Evolutionary conservation across 2,113 vertebrate species (phyloP).

Genomic region (Salminus brasiliensis): DNA sequence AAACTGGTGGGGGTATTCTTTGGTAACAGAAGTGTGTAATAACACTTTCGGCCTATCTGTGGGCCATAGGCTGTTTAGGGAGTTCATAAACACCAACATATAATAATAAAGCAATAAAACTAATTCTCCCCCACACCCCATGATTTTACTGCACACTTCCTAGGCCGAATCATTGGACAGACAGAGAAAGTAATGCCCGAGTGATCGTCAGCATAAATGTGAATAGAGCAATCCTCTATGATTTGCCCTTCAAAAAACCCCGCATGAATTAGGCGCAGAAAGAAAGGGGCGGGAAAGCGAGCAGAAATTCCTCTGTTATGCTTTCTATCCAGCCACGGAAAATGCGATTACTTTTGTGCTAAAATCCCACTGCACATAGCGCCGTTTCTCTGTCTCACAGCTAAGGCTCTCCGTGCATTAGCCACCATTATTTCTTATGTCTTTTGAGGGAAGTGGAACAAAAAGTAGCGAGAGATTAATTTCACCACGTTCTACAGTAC

Average conservation of each 20-base stretch:
- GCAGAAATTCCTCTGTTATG: constrained; percentile 63
- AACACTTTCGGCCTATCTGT: too few relatives aligned
- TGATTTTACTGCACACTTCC: too few relatives aligned
- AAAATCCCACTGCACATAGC: constrained; percentile 64
- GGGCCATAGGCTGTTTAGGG: too few relatives aligned
- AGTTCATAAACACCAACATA: too few relatives aligned
- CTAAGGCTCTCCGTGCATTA: constrained; percentile 59
- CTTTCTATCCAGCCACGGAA: constrained; percentile 67
- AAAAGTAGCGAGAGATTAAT: constrained; percentile 9
- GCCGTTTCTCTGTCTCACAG: constrained; percentile 59
- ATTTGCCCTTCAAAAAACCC: constrained; percentile 57
- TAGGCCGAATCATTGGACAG: constrained; percentile 16
- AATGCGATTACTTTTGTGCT: constrained; percentile 76
- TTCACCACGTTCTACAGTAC: background rate
- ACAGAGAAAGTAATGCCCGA: constrained; percentile 1
- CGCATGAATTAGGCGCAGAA: constrained; percentile 44
- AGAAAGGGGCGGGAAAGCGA: constrained; percentile 37
- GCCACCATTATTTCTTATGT: constrained; percentile 50
- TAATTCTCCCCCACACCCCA: too few relatives aligned
- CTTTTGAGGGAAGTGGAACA: constrained; percentile 9
- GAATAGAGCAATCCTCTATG: constrained; percentile 58
- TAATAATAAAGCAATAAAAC: too few relatives aligned
- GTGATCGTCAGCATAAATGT: constrained; percentile 48
- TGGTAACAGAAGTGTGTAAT: too few relatives aligned
- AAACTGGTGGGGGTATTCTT: too few relatives aligned